phyloP scores from a whole-genome alignment of 1,140 invertebrate genomes.

The Helicoverpa armigera region DNA sequence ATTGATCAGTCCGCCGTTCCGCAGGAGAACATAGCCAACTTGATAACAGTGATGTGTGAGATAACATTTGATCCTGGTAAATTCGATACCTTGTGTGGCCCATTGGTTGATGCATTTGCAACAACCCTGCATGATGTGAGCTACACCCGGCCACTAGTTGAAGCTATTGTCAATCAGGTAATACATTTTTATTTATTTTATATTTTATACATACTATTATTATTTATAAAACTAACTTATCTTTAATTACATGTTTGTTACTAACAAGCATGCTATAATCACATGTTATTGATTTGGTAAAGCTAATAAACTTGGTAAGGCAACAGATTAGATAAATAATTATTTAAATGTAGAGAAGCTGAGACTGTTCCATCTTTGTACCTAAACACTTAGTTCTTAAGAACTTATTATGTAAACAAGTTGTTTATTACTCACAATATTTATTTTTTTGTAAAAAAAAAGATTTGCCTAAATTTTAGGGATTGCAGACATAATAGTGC shows the following conservation, averaged over 20 bases:
- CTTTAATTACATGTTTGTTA: conserved; percentile 25
- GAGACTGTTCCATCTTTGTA: conserved; percentile 8
- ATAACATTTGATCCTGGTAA: conserved; percentile 88
- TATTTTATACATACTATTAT: conserved; percentile 19
- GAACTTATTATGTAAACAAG: too few relatives aligned
- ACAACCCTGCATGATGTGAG: conserved; percentile 84
- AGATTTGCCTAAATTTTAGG: background rate
- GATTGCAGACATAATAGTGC: background rate
- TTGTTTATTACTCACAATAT: too few relatives aligned
- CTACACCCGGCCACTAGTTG: conserved; percentile 86
- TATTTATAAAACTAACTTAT: conserved; percentile 6
- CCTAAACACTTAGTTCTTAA: background rate
- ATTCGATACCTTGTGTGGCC: conserved; percentile 87
- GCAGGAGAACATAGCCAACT: conserved; percentile 85
- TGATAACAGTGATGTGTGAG: conserved; percentile 87
- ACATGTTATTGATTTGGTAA: conserved; percentile 39
- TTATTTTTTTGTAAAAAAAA: background rate
- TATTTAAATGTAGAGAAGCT: conserved; percentile 11
- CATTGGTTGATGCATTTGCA: conserved; percentile 87
- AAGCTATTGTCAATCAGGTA: conserved; percentile 88
- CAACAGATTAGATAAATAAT: conserved; percentile 45
- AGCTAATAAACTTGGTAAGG: conserved; percentile 28
- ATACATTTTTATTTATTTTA: conserved; percentile 41
- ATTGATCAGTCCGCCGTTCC: conserved; percentile 44
- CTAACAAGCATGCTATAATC: conserved; percentile 23